Evolutionary conservation across 2,797 vertebrate genomes (phyloP).

Genomic region (Clarias laeviceps): DNA sequence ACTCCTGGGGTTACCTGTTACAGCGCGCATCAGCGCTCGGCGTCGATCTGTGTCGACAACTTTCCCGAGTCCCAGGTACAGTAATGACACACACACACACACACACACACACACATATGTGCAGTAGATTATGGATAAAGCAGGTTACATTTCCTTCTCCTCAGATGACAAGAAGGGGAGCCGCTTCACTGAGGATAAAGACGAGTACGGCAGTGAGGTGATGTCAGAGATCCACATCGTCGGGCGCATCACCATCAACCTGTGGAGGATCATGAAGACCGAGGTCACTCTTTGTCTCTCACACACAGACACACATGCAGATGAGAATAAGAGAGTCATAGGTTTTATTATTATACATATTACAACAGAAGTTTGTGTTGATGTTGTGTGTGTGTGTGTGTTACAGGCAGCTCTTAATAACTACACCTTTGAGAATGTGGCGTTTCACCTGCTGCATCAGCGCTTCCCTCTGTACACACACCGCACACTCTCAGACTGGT

Average conservation of each 20-base stretch:
- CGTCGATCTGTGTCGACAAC: conserved; percentile 89
- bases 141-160: conserved; percentile 46
- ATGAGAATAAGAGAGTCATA: no score
- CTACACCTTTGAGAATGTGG: conserved; percentile 97
- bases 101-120: not conserved
- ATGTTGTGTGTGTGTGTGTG: conserved; percentile 24
- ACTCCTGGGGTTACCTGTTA: conserved; percentile 96
- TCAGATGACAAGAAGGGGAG: conserved; percentile 91
- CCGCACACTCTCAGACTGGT: conserved; percentile 94
- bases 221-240: conserved; percentile 95
- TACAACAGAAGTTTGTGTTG: not conserved
- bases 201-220: conserved; percentile 91
- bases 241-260: conserved; percentile 88
- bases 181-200: conserved; percentile 84
- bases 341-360: no score
- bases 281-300: conserved; percentile 84
- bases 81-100: not conserved
- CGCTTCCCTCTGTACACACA: conserved; percentile 84
- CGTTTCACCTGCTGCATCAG: conserved; percentile 94
- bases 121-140: conserved; percentile 6
- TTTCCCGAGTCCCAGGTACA: conserved; percentile 93
- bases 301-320: not conserved
- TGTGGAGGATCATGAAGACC: conserved; percentile 97
- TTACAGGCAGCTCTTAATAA: conserved; percentile 86
- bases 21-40: conserved; percentile 87